phyloP scores from a whole-genome alignment of 2,113 vertebrate genomes.

The Eclectus roratus region DNA sequence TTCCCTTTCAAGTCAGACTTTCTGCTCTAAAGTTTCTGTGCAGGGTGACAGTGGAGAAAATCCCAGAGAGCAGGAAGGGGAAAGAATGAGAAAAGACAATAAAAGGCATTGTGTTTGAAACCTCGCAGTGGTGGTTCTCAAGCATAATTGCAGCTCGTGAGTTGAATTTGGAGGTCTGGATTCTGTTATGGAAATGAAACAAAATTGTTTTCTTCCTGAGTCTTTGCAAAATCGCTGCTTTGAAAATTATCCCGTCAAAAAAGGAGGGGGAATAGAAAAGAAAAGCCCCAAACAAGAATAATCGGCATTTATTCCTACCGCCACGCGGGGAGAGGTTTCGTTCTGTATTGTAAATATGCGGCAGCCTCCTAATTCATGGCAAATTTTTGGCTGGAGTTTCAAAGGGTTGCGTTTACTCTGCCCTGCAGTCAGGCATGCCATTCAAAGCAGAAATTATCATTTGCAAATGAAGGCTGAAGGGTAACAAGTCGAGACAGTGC shows the following conservation, averaged over 20 bases:
- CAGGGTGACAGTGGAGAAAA: constrained; percentile 48
- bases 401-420: constrained; percentile 71
- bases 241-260: constrained; percentile 83
- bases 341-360: constrained; percentile 70
- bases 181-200: constrained; percentile 89
- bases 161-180: constrained; percentile 76
- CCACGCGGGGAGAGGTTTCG: constrained; percentile 45
- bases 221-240: constrained; percentile 73
- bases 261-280: neutral
- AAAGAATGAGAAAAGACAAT: constrained; percentile 56
- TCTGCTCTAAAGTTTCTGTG: neutral
- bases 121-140: neutral
- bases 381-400: constrained; percentile 81
- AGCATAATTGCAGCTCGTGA: constrained; percentile 46
- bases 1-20: constrained; percentile 11
- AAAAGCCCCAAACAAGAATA: constrained; percentile 55
- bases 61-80: neutral
- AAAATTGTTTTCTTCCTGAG: constrained; percentile 94
- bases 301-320: constrained; percentile 74
- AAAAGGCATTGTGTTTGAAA: constrained; percentile 20
- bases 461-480: constrained; percentile 66
- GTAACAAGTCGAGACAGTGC: constrained; percentile 24
- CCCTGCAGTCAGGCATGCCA: constrained; percentile 66
- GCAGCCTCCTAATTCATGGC: constrained; percentile 76
- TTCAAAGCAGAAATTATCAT: constrained; percentile 63